Percentiles rank a stretch among this genome's conserved stretches.
Evolutionary conservation across 2,113 vertebrate species (phyloP).

Genomic region (Brachypodius melanocephalos): DNA sequence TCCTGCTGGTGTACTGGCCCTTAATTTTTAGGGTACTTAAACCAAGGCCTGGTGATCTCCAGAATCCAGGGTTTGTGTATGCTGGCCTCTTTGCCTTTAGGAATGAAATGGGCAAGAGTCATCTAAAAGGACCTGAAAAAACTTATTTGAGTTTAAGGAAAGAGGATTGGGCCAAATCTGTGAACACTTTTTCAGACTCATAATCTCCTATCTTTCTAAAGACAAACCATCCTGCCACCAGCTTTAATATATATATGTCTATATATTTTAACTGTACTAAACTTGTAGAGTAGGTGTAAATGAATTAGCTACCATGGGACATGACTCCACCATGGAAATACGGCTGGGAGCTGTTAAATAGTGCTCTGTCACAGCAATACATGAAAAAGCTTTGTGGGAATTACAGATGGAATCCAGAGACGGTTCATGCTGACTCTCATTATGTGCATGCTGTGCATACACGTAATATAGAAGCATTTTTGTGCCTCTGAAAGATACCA

Average conservation of each 20-base stretch:
- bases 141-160: background rate
- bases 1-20: background rate
- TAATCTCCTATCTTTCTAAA: background rate
- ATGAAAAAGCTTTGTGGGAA: background rate
- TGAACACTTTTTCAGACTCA: background rate
- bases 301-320: background rate
- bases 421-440: background rate
- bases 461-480: fast-evolving
- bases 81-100: background rate
- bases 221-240: background rate
- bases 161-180: background rate
- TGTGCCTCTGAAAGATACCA: background rate
- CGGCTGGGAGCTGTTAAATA: background rate
- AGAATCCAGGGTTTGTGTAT: background rate
- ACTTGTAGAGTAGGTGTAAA: background rate
- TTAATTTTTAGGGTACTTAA: background rate
- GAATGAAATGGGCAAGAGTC: background rate
- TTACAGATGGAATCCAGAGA: background rate
- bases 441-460: background rate
- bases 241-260: background rate
- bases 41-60: background rate
- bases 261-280: background rate
- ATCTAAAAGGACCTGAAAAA: background rate
- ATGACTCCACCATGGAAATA: background rate
- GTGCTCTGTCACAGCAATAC: background rate